These are phyloP conservation scores for Erebia palarica DNA, from an alignment of 2,888 invertebrate genomes.

Conservation along the genomic window DNA sequence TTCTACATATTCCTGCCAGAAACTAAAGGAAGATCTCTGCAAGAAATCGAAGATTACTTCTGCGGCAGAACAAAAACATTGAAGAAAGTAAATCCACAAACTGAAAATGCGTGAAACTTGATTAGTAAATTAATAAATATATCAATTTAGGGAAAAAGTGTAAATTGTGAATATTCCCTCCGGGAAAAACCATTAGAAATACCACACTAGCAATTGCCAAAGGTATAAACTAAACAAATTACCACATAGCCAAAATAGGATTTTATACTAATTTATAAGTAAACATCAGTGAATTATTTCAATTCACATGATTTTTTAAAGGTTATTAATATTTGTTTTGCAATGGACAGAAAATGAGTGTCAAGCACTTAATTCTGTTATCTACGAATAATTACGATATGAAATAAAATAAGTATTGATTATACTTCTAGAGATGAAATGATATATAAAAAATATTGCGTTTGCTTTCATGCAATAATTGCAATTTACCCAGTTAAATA, in stretches of 20 bases:
- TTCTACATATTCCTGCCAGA: conserved; percentile 86
- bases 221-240: not conserved
- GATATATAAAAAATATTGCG: not conserved
- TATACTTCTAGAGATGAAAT: not conserved
- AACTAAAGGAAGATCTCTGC: conserved; percentile 85
- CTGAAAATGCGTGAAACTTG: conserved; percentile 44
- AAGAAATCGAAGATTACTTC: conserved; percentile 88
- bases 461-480: not conserved
- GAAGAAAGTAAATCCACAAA: conserved; percentile 57
- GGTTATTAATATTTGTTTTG: not conserved
- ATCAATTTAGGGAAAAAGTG: not conserved
- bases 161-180: not conserved
- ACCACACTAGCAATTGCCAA: not conserved
- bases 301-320: not conserved
- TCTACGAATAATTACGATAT: not conserved
- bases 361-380: no score
- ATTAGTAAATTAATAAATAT: not conserved
- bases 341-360: not conserved
- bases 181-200: not conserved
- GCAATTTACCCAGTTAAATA: not conserved
- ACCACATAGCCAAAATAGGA: not conserved
- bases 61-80: conserved; percentile 83
- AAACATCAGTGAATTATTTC: no score
- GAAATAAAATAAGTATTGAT: not conserved
- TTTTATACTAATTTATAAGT: no score